Evolutionary conservation across 2,797 vertebrate genomes (phyloP).

Genomic region (Masticophis lateralis): DNA sequence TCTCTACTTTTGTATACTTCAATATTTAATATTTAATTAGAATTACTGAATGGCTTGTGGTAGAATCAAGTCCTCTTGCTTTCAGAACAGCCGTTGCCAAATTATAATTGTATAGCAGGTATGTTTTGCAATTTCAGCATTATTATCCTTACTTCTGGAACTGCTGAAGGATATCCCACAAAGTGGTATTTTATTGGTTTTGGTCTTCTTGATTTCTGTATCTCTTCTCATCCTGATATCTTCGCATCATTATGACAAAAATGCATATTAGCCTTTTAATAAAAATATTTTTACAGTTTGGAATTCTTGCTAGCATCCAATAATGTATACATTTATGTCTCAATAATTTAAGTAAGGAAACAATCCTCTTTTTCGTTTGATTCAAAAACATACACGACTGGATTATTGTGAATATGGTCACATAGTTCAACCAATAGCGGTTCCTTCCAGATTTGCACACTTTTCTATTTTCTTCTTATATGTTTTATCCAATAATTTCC

Average conservation of each 20-base stretch:
- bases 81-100: not conserved
- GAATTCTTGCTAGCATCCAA: constrained; percentile 20
- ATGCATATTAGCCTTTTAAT: not conserved
- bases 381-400: constrained; percentile 12
- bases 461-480: constrained; percentile 12
- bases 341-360: constrained; percentile 3
- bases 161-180: not conserved
- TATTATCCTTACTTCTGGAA: constrained; percentile 3
- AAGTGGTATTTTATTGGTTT: not conserved
- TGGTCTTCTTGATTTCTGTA: not conserved
- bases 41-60: not conserved
- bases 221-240: constrained; percentile 6
- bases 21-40: not conserved
- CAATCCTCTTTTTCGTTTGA: not conserved
- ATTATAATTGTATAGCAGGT: not conserved
- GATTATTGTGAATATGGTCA: constrained; percentile 23
- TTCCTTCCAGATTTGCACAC: constrained; percentile 20
- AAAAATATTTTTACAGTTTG: not conserved
- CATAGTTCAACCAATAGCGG: constrained; percentile 13
- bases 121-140: not conserved
- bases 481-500: constrained; percentile 23
- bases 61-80: not conserved
- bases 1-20: constrained; percentile 5
- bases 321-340: not conserved
- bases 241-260: not conserved